A percentile compares a stretch with the other conserved stretches of the same genome.
phyloP scores from a whole-genome alignment of 2,113 vertebrate genomes.

The Clarias magur region DNA sequence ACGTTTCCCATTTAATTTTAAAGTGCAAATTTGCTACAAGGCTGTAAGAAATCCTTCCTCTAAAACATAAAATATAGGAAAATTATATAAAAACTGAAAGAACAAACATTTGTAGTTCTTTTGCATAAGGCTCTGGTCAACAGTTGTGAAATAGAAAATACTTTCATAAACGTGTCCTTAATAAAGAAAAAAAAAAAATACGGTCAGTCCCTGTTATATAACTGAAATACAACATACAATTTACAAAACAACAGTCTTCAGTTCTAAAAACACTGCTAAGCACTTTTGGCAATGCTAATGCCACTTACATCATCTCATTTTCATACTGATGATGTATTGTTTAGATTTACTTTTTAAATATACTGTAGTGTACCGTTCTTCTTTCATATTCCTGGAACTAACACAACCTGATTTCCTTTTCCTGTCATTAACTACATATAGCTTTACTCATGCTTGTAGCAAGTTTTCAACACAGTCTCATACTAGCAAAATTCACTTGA shows the following conservation, averaged over 20 bases:
- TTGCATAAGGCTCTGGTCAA: slow-evolving; percentile 36
- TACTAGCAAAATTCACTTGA: not conserved
- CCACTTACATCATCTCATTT: not conserved
- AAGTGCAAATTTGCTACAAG: slow-evolving; percentile 77
- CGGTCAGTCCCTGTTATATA: not conserved
- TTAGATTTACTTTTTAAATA: not conserved
- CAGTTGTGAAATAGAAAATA: slow-evolving; percentile 16
- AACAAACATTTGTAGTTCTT: slow-evolving; percentile 3
- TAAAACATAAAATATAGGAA: slow-evolving; percentile 21
- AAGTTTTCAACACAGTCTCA: not conserved
- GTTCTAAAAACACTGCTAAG: not conserved
- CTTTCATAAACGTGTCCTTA: not conserved
- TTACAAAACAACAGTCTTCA: slow-evolving; percentile 8
- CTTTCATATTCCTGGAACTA: not conserved
- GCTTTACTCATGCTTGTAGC: not conserved
- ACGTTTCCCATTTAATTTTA: slow-evolving; percentile 53
- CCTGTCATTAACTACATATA: not conserved
- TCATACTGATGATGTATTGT: not conserved
- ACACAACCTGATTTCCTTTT: not conserved
- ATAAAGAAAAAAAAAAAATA: not conserved
- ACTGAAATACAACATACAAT: not conserved
- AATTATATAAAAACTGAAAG: not conserved
- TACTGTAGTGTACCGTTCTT: not conserved
- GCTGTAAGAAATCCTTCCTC: slow-evolving; percentile 31
- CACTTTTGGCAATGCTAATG: not conserved